These are phyloP conservation scores for Phrynosoma blainvillii DNA, from an alignment of 2,113 vertebrate species.

Conservation along the genomic window DNA sequence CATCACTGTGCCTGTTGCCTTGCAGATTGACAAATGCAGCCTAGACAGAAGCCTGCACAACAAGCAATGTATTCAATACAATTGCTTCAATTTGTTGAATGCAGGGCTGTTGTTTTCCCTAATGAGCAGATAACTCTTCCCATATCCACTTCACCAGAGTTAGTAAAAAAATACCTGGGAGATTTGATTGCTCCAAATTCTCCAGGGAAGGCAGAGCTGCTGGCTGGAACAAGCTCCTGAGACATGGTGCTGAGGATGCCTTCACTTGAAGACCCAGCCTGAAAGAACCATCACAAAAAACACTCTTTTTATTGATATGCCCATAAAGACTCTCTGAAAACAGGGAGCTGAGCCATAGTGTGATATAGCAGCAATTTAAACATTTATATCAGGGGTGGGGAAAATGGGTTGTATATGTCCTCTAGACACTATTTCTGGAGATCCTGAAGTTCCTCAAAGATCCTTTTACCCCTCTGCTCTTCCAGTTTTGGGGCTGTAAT, in stretches of 20 bases:
- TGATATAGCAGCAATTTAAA: too few species aligned
- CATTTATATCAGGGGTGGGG: too few species aligned
- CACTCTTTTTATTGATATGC: too few species aligned
- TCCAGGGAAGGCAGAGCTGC: constrained; percentile 74
- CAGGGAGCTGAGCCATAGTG: neutral
- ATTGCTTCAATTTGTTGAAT: neutral
- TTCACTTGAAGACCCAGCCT: constrained; percentile 90
- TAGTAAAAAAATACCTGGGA: constrained; percentile 65
- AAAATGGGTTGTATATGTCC: too few species aligned
- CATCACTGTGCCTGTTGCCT: too few species aligned
- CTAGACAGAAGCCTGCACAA: too few species aligned
- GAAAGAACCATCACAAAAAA: constrained; percentile 42
- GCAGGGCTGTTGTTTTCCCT: neutral
- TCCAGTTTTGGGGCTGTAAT: too few species aligned
- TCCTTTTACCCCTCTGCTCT: too few species aligned
- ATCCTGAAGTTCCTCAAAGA: too few species aligned
- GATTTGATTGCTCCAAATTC: constrained; percentile 73
- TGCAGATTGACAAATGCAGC: too few species aligned
- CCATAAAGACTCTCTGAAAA: neutral
- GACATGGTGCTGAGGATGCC: constrained; percentile 88
- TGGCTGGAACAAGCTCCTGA: constrained; percentile 88
- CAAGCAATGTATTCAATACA: too few species aligned
- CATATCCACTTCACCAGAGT: neutral
- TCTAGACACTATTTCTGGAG: too few species aligned
- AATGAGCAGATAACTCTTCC: neutral